Evolutionary conservation across 2,113 vertebrate genomes (phyloP).

Genomic region (Leptosomus discolor): DNA sequence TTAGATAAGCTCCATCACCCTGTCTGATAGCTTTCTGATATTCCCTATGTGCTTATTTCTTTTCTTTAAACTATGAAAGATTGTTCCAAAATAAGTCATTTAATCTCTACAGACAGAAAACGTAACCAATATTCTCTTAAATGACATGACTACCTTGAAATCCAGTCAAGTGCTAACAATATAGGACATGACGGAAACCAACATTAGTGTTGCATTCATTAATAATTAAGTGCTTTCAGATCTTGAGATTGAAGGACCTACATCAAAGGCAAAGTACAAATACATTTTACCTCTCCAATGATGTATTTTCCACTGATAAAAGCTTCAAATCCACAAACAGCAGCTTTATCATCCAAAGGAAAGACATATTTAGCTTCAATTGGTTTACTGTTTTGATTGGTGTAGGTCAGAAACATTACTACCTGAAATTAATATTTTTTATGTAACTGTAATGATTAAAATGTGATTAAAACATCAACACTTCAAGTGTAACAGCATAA

Average conservation of each 20-base stretch:
- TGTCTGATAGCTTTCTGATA: conserved; percentile 79
- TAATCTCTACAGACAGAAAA: not conserved
- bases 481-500: not conserved
- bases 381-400: conserved; percentile 82
- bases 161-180: not conserved
- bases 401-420: conserved; percentile 86
- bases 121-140: not conserved
- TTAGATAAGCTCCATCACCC: conserved; percentile 86
- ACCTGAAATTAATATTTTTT: no score
- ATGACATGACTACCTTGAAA: not conserved
- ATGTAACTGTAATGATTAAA: no score
- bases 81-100: not conserved
- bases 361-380: no score
- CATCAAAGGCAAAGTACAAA: not conserved
- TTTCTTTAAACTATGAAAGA: conserved; percentile 88
- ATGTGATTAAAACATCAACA: not conserved
- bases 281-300: conserved; percentile 81
- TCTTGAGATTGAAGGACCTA: not conserved
- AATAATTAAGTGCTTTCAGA: not conserved
- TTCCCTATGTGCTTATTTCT: conserved; percentile 77
- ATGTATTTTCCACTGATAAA: no score
- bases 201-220: not conserved
- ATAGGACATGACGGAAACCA: not conserved
- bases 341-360: conserved; percentile 84
- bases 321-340: no score